These are phyloP conservation scores for Lasius fuliginosus DNA, from an alignment of 2,888 invertebrate genomes.

Conservation along the genomic window DNA sequence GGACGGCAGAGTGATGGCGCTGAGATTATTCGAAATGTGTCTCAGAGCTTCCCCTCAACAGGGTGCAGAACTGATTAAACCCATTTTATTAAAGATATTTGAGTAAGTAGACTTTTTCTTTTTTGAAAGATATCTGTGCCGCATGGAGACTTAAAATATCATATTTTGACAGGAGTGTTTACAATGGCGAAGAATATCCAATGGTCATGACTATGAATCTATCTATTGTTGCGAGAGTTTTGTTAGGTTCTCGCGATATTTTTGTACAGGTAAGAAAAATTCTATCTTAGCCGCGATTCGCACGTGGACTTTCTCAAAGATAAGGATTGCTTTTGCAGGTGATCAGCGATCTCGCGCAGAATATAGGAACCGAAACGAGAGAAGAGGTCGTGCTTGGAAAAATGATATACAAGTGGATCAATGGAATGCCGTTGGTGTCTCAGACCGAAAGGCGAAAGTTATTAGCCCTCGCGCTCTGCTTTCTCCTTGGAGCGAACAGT, in stretches of 20 bases:
- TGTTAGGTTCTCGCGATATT: constrained; percentile 88
- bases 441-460: constrained; percentile 94
- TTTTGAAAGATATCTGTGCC: background rate
- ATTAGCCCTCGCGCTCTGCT: constrained; percentile 90
- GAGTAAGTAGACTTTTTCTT: constrained; percentile 85
- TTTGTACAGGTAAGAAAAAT: constrained; percentile 82
- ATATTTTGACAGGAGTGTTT: constrained; percentile 88
- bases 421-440: constrained; percentile 92
- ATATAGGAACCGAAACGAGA: constrained; percentile 85
- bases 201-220: constrained; percentile 93
- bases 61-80: constrained; percentile 91
- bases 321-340: constrained; percentile 65
- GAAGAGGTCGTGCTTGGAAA: constrained; percentile 90
- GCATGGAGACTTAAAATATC: background rate
- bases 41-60: constrained; percentile 91
- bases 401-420: constrained; percentile 93
- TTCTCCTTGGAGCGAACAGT: constrained; percentile 90
- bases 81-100: constrained; percentile 89
- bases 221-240: constrained; percentile 92
- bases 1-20: constrained; percentile 91
- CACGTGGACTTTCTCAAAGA: background rate
- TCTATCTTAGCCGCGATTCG: background rate
- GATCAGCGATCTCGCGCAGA: constrained; percentile 78
- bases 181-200: constrained; percentile 91
- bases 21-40: constrained; percentile 92